Base-by-base conservation (phyloP, 92 coral and sea anemone genomes). In the Meandrina meandrites region DNA sequence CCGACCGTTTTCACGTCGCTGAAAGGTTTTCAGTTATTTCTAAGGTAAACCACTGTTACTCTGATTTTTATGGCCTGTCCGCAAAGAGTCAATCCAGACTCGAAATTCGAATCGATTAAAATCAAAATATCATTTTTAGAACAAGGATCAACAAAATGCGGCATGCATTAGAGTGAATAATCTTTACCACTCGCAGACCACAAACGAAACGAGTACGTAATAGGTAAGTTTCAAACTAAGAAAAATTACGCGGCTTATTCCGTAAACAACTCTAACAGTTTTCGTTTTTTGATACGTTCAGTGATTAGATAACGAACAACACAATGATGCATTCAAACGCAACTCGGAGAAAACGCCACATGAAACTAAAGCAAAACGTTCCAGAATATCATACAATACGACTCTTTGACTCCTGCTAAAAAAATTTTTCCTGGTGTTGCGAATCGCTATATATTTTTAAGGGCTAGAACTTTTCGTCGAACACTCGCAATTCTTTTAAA, bases 341-440 rank as follows among this genome's bases (percentile, higher is more conserved):
- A 28, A 16, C 27, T 32, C 18, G 35, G 30, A 50, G 80, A 84
- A 34, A 74, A 64, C 34, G 27, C 86, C 50, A 37, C 86, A 71
- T n/a, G 86, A 35, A 31, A 82, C 32, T 36, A 70, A 35, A 71
- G 34, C 86, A 81, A 48, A 81, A 81, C 79, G 72, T 31, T 53
- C 22, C 35, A 71, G 69, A 36, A 71, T 1, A 34, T 12, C 53
- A 48, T 30, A n/a, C 10, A 71, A 36, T 28, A 24, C 70, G 57
- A 75, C 69, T 74, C 70, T 4, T 69, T 45, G 73, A 57, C 80
- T 75, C 40, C 1, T 32, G 0, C 0, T 50, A 2, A 35, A 10
- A 37, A 84, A 56, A 78, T 1, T 53, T 12, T 18, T 75, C 56
- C 0, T 28, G 36, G 17, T 73, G 19, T n/a, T 47, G 11, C 62